A percentile compares a stretch with the other conserved stretches of the same genome.
Evolutionary conservation across 2,888 invertebrate genomes (phyloP).

Genomic region (Leistus spinibarbis): DNA sequence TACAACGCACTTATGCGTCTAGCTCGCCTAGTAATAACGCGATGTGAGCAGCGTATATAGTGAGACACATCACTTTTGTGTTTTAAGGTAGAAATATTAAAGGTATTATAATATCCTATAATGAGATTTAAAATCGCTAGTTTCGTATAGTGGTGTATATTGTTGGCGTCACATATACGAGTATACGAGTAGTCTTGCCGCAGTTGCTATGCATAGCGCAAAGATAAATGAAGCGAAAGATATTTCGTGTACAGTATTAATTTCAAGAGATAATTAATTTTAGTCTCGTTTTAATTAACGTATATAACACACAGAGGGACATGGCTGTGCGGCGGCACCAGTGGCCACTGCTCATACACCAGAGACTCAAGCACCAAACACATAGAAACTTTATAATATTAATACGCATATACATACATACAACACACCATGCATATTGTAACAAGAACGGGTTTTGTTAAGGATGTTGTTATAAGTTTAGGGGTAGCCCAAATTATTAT

Average conservation of each 20-base stretch:
- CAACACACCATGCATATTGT: background rate
- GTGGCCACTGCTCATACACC: background rate
- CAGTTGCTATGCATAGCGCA: background rate
- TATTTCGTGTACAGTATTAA: conserved; percentile 27
- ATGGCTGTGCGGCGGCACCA: background rate
- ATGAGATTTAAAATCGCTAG: no score
- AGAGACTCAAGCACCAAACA: background rate
- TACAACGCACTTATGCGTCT: no score
- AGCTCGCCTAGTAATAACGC: no score
- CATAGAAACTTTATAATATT: background rate
- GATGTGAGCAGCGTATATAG: no score
- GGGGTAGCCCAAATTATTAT: background rate
- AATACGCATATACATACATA: conserved; percentile 6
- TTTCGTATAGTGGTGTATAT: no score
- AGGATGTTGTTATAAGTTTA: background rate
- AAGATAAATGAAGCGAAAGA: conserved; percentile 24
- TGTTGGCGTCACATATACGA: no score
- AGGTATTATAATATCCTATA: no score
- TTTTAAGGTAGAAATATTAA: no score
- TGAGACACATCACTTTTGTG: no score
- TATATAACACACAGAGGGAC: background rate
- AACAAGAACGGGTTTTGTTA: background rate
- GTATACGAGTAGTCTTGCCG: background rate
- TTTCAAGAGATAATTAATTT: conserved; percentile 30
- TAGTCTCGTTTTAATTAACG: conserved; percentile 25